Percentiles rank a stretch among this genome's conserved stretches.
Evolutionary conservation across 37 sponge, comb jelly and placozoan genomes (phyloP).

Genomic region (Hormiphora californensis): DNA sequence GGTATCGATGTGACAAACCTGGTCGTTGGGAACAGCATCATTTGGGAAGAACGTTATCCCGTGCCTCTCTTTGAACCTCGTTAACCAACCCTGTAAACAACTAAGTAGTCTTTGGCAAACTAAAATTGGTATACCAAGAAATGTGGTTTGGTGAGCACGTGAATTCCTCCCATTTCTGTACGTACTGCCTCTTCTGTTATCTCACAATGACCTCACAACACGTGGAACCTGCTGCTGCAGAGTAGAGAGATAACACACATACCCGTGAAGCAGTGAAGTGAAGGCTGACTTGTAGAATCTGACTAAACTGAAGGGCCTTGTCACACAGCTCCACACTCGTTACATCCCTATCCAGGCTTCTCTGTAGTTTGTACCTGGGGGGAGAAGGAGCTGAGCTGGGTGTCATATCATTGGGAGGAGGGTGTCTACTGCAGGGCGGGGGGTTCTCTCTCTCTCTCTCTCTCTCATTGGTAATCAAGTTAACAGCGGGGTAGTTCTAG

Average conservation of each 20-base stretch:
- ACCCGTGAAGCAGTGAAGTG: slow-evolving; percentile 43
- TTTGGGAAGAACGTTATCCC: no score
- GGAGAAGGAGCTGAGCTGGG: no score
- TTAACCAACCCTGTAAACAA: slow-evolving; percentile 17
- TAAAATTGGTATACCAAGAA: no score
- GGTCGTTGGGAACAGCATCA: no score
- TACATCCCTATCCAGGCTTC: slow-evolving; percentile 34
- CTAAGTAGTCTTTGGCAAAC: no score
- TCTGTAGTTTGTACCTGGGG: slow-evolving; percentile 43
- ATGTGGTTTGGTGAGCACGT: no score
- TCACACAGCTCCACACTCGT: slow-evolving; percentile 25
- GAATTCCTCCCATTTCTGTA: neutral
- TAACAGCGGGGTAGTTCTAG: no score
- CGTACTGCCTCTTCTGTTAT: neutral
- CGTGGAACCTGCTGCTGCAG: neutral
- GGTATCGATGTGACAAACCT: no score
- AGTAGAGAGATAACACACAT: neutral
- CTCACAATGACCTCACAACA: neutral
- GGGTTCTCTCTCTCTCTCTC: no score
- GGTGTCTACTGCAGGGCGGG: no score
- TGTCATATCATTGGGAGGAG: no score
- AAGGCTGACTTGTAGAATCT: slow-evolving; percentile 44
- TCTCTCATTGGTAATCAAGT: no score
- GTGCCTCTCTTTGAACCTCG: slow-evolving; percentile 32
- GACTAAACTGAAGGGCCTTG: slow-evolving; percentile 33